A percentile compares a stretch with the other conserved stretches of the same genome.
These are phyloP conservation scores for Sitobion miscanthi DNA, from an alignment of 1,140 invertebrate genomes.

Conservation along the genomic window DNA sequence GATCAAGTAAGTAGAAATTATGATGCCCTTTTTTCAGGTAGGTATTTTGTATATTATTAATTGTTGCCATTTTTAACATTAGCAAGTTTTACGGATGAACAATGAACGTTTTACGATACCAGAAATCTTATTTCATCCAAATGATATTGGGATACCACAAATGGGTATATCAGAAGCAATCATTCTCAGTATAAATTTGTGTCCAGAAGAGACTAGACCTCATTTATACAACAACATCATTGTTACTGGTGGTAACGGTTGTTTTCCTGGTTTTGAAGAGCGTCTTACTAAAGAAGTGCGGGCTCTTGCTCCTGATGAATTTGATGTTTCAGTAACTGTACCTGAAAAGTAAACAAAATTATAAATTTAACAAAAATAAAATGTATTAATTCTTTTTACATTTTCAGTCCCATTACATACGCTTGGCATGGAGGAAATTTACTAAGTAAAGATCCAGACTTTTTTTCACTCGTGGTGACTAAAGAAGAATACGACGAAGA, in stretches of 20 bases:
- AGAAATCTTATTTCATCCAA: conserved; percentile 93
- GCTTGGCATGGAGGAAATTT: conserved; percentile 86
- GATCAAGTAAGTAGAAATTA: conserved; percentile 65
- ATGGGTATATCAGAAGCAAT: conserved; percentile 95
- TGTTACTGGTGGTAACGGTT: conserved; percentile 87
- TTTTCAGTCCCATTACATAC: conserved; percentile 78
- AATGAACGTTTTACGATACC: conserved; percentile 94
- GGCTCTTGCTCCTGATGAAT: conserved; percentile 77
- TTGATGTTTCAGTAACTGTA: conserved; percentile 74
- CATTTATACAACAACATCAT: conserved; percentile 88
- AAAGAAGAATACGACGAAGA: conserved; percentile 89
- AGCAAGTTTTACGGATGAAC: conserved; percentile 84
- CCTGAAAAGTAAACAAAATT: conserved; percentile 70
- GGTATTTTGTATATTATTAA: background rate
- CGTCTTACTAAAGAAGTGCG: conserved; percentile 82
- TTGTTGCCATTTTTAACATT: background rate
- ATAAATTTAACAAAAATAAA: conserved; percentile 37
- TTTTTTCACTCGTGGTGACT: conserved; percentile 76
- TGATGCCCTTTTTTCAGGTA: background rate
- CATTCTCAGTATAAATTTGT: conserved; percentile 74
- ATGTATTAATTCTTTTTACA: conserved; percentile 55
- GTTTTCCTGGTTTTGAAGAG: conserved; percentile 84
- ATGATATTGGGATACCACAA: conserved; percentile 91
- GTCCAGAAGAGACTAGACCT: conserved; percentile 80
- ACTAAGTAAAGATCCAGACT: conserved; percentile 76